These are phyloP conservation scores for Hirtodrosophila duncani DNA, from an alignment of 2,888 invertebrate genomes.

Conservation along the genomic window DNA sequence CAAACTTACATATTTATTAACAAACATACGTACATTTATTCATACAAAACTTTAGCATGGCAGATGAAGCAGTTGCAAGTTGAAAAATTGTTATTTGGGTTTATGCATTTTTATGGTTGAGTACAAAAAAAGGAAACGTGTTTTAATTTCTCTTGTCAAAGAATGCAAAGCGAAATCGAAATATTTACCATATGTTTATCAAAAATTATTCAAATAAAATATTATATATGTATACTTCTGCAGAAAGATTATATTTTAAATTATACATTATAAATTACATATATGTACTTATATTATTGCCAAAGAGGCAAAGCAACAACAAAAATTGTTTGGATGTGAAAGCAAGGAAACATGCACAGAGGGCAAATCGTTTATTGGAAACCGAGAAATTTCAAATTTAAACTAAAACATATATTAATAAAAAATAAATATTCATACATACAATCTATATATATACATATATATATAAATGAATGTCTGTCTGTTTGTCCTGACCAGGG, in stretches of 20 bases:
- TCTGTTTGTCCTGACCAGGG: too few species aligned
- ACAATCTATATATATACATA: too few species aligned
- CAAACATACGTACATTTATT: not conserved
- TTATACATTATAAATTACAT: not conserved
- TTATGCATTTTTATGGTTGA: constrained; percentile 31
- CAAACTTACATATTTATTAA: not conserved
- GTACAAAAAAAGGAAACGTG: constrained; percentile 28
- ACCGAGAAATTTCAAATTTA: too few species aligned
- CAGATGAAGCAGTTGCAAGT: not conserved
- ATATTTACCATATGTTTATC: constrained; percentile 5
- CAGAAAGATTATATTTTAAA: not conserved
- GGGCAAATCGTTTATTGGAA: too few species aligned
- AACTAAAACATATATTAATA: too few species aligned
- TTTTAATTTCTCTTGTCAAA: not conserved
- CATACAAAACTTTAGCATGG: constrained; percentile 14
- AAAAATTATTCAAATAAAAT: too few species aligned
- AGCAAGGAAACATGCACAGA: not conserved
- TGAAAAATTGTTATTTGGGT: constrained; percentile 41
- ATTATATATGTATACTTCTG: not conserved
- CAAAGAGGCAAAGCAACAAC: not conserved
- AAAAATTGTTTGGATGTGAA: not conserved
- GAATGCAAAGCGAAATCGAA: constrained; percentile 7
- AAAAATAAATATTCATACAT: too few species aligned
- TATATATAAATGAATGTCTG: too few species aligned
- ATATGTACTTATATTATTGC: not conserved